A percentile compares a stretch with the other conserved stretches of the same genome.
phyloP scores from a whole-genome alignment of 2,113 vertebrate genomes.

The Cynoglossus semilaevis region DNA sequence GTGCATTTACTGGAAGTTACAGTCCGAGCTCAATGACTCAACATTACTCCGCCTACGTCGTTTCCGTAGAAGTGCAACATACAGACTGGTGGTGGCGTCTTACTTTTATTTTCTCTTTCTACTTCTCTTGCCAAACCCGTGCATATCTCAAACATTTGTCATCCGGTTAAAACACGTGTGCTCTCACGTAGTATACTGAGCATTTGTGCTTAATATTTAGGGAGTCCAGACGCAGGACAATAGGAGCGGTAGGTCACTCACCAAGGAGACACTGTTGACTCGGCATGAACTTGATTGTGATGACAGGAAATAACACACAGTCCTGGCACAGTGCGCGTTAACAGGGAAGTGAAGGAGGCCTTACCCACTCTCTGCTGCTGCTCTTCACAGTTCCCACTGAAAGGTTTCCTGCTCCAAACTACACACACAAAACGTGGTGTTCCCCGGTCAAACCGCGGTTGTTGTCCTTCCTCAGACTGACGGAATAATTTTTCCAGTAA shows the following conservation, averaged over 20 bases:
- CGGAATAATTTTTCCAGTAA: background rate
- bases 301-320: slow-evolving; percentile 56
- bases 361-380: slow-evolving; percentile 5
- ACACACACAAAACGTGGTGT: background rate
- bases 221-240: too few species aligned
- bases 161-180: too few species aligned
- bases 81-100: background rate
- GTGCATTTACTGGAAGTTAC: slow-evolving; percentile 57
- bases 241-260: too few species aligned
- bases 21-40: slow-evolving; percentile 29
- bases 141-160: too few species aligned
- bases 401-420: background rate
- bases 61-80: slow-evolving; percentile 36
- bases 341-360: slow-evolving; percentile 54
- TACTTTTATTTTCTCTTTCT: slow-evolving; percentile 9
- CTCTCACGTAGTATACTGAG: too few species aligned
- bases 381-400: background rate
- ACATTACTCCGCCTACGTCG: slow-evolving; percentile 53
- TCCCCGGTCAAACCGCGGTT: background rate
- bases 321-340: slow-evolving; percentile 9
- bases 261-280: too few species aligned
- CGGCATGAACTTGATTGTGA: slow-evolving; percentile 17
- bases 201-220: too few species aligned
- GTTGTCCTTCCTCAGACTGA: background rate
- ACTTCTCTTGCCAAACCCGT: too few species aligned